Evolutionary conservation across 2,888 invertebrate genomes (phyloP), one percentile per base, ranked within the genome.

Genomic region (Pseudanteris insignis): DNA sequence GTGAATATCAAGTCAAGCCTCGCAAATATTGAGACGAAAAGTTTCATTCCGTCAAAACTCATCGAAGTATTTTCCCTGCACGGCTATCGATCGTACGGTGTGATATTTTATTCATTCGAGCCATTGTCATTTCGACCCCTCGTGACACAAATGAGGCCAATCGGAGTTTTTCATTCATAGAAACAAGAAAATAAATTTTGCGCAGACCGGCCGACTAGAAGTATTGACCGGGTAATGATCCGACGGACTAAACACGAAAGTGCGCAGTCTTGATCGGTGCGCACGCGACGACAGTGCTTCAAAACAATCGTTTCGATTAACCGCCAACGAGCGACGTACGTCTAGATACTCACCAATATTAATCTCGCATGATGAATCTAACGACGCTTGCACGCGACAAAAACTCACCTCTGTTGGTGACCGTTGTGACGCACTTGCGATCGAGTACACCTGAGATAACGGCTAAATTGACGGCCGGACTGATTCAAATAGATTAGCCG

Each of bases 281-380:
- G 30, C 53, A 53, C 53, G 60, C 53, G 53, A 60, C 53, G 48
- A 53, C 48, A 48, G 43, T 53, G 26, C 53, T 53, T 60, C 41
- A 60, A 53, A 60, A 47, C 51, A 60, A 60, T 60, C 60, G 41
- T 53, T 53, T 60, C 47, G 53, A 53, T 60, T 53, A 43, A 24
- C 51, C 8, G 10, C 53, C 15, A 28, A 18, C 36, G 53, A 53
- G 48, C 46, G 40, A 32, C 30, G 12, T 46, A 47, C 34, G 51
- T 51, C 51, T 43, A 38, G 41, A 41, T 37, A 60, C 43, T 29
- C n/a, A 53, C 59, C 46, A 53, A 60, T 47, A 47, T 37, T 53
- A 60, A 60, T 46, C 41, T 41, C 54, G 60, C 53, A 54, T 38
- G 48, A 60, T 54, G 48, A 53, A 60, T 60, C 53, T 53, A 48